A percentile compares a stretch with the other conserved stretches of the same genome.
Conservation (phyloP, 2,797 vertebrate species). For the Neosalanx taihuensis region DNA sequence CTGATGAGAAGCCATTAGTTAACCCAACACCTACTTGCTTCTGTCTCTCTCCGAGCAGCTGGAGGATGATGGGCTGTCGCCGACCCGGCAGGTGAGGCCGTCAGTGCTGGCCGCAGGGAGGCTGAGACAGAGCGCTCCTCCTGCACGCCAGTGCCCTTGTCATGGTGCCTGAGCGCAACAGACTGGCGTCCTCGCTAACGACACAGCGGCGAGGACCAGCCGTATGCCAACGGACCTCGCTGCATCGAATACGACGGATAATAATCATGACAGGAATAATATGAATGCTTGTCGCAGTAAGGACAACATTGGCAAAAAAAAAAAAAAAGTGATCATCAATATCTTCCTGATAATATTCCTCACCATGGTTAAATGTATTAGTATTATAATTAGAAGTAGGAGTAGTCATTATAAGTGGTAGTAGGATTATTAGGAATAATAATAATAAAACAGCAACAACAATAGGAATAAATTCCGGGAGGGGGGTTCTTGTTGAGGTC, state of each 20-base stretch:
- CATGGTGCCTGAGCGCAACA: background rate
- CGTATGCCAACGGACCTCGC: background rate
- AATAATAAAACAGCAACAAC: background rate
- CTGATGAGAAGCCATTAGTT: slow-evolving; percentile 85
- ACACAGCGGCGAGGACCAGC: background rate
- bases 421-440: background rate
- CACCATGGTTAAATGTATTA: background rate
- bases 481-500: background rate
- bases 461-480: background rate
- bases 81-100: slow-evolving; percentile 22
- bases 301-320: background rate
- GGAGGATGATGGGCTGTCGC: slow-evolving; percentile 81
- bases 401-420: background rate
- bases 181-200: background rate
- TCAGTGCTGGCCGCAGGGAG: background rate
- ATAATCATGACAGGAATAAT: background rate
- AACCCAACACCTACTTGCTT: slow-evolving; percentile 81
- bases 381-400: no score
- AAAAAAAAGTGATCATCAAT: background rate
- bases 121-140: no score
- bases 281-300: background rate
- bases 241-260: background rate
- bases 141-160: background rate
- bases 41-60: slow-evolving; percentile 76
- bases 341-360: background rate